Evolutionary conservation across 2,113 vertebrate species (phyloP).

Genomic region (Cinclus cinclus): DNA sequence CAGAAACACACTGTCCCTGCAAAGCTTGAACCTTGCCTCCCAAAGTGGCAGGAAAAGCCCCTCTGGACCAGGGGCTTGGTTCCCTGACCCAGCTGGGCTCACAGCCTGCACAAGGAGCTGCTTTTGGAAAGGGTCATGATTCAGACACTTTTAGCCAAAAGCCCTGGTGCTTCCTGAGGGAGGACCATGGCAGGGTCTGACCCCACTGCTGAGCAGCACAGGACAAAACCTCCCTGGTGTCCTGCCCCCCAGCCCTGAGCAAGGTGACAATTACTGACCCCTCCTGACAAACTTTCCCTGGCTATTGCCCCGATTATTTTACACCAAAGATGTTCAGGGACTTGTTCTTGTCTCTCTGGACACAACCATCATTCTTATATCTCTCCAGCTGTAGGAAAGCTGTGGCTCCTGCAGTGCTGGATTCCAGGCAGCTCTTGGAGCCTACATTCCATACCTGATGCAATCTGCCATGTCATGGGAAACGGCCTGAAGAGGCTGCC

Average conservation of each 20-base stretch:
- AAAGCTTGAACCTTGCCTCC: neutral
- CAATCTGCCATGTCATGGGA: neutral
- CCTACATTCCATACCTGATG: neutral
- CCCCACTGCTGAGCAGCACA: neutral
- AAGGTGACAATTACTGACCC: neutral
- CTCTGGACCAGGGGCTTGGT: rapidly evolving
- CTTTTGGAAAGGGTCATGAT: neutral
- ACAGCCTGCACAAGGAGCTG: neutral
- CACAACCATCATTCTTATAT: neutral
- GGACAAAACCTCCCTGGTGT: neutral
- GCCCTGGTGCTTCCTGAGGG: neutral
- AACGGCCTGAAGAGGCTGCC: neutral
- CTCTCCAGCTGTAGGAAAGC: neutral
- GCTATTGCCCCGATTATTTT: neutral
- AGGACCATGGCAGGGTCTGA: neutral
- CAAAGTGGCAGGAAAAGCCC: neutral
- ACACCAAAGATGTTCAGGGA: neutral
- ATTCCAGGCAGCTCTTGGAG: neutral
- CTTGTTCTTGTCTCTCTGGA: neutral
- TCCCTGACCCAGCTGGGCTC: neutral
- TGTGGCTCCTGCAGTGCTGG: neutral
- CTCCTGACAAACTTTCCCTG: neutral
- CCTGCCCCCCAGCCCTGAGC: neutral
- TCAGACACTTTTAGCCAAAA: neutral
- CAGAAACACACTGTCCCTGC: neutral